Percentiles rank a stretch among this genome's conserved stretches.
These are phyloP conservation scores for Rynchops niger DNA, from an alignment of 2,113 vertebrate genomes.

Conservation along the genomic window DNA sequence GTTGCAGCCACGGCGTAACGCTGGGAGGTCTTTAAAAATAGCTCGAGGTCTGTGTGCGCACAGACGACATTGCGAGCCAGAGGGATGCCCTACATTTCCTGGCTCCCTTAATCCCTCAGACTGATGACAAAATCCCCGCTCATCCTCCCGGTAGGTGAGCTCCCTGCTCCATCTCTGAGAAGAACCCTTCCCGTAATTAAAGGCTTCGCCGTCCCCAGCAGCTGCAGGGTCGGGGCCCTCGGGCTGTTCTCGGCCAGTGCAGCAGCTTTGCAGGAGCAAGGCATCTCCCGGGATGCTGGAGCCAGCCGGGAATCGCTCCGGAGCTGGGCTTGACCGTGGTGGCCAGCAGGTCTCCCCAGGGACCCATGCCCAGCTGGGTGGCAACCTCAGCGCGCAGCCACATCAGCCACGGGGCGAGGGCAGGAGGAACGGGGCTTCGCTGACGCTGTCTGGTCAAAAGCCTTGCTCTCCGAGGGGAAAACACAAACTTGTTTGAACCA, in stretches of 20 bases:
- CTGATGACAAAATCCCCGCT: conserved; percentile 15
- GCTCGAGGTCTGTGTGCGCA: neutral
- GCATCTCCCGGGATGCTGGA: neutral
- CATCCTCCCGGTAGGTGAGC: neutral
- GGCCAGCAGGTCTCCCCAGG: neutral
- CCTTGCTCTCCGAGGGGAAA: neutral
- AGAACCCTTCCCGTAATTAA: neutral
- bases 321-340: neutral
- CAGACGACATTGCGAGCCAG: fast-evolving
- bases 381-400: fast-evolving
- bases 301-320: fast-evolving
- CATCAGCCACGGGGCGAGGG: fast-evolving
- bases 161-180: fast-evolving
- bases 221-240: fast-evolving
- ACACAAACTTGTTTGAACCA: neutral
- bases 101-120: neutral
- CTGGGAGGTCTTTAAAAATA: conserved; percentile 13
- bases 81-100: conserved; percentile 36
- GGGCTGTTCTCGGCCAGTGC: fast-evolving
- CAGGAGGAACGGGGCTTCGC: fast-evolving
- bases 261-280: fast-evolving
- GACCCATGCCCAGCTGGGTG: fast-evolving
- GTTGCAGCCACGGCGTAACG: neutral
- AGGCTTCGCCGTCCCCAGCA: neutral
- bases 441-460: neutral